Evolutionary conservation across 2,797 vertebrate species (phyloP).

Genomic region (Xiphophorus birchmanni): DNA sequence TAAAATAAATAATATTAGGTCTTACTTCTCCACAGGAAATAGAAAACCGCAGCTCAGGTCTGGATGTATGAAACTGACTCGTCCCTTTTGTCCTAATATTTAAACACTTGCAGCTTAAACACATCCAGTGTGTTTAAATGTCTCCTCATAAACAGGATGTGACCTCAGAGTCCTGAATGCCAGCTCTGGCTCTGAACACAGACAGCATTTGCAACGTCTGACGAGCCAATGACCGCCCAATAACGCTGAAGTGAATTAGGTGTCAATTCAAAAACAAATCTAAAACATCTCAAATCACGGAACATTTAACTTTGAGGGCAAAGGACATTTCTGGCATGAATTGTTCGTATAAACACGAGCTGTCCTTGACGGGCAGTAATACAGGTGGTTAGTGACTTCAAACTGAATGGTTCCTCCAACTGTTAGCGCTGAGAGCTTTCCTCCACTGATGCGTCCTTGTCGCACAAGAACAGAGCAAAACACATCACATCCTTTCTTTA

Average conservation of each 20-base stretch:
- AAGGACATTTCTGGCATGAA: constrained; percentile 2
- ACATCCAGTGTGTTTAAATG: not conserved
- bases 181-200: not conserved
- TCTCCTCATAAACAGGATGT: not conserved
- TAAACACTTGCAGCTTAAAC: not conserved
- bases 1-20: not conserved
- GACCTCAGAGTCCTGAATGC: not conserved
- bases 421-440: constrained; percentile 1
- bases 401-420: not conserved
- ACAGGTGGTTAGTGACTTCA: not conserved
- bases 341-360: not conserved
- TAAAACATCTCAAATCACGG: not conserved
- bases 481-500: constrained; percentile 23
- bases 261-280: not conserved
- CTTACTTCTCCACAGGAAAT: not conserved
- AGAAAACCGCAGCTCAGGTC: not conserved
- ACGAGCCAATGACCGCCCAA: not conserved
- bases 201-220: not conserved
- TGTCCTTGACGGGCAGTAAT: constrained; percentile 10
- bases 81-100: not conserved
- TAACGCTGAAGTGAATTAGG: not conserved
- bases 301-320: not conserved
- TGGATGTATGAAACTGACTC: not conserved
- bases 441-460: constrained; percentile 13
- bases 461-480: constrained; percentile 12